Conservation (phyloP, 2,797 vertebrate species). For the Gymnothorax javanicus region DNA sequence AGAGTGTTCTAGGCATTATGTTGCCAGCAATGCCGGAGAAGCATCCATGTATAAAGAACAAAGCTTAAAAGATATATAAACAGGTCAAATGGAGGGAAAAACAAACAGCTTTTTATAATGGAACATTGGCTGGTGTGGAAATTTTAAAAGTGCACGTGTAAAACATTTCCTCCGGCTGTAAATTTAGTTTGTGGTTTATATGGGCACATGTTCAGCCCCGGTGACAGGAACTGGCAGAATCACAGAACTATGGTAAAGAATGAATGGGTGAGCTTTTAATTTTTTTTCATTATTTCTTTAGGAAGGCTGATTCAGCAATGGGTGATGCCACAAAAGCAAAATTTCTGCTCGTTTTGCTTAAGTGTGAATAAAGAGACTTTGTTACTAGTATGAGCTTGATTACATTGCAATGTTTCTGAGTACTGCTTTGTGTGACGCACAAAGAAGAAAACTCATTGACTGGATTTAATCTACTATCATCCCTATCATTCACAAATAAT, state of each 20-base stretch:
- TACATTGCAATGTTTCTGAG: not conserved
- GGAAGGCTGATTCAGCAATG: not conserved
- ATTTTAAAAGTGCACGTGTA: not conserved
- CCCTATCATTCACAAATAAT: not conserved
- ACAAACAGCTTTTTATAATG: not conserved
- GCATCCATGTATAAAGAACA: not conserved
- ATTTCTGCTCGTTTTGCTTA: not conserved
- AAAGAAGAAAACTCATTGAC: not conserved
- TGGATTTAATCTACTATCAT: not conserved
- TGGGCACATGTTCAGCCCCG: not conserved
- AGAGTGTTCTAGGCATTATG: not conserved
- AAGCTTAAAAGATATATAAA: not conserved
- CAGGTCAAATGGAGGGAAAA: slow-evolving; percentile 4
- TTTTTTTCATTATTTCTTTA: not conserved
- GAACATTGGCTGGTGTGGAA: slow-evolving; percentile 9
- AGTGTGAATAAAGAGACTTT: not conserved
- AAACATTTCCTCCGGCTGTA: not conserved
- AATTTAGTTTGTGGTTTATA: slow-evolving; percentile 14
- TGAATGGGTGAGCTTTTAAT: not conserved
- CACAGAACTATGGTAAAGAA: not conserved
- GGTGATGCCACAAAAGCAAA: not conserved
- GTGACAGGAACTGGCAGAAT: slow-evolving; percentile 6
- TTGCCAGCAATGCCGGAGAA: not conserved
- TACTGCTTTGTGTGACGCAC: not conserved
- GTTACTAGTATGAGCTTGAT: not conserved